Percentiles rank a stretch among this genome's conserved stretches.
phyloP scores from a whole-genome alignment of 2,888 invertebrate species.

The Crioceris asparagi region DNA sequence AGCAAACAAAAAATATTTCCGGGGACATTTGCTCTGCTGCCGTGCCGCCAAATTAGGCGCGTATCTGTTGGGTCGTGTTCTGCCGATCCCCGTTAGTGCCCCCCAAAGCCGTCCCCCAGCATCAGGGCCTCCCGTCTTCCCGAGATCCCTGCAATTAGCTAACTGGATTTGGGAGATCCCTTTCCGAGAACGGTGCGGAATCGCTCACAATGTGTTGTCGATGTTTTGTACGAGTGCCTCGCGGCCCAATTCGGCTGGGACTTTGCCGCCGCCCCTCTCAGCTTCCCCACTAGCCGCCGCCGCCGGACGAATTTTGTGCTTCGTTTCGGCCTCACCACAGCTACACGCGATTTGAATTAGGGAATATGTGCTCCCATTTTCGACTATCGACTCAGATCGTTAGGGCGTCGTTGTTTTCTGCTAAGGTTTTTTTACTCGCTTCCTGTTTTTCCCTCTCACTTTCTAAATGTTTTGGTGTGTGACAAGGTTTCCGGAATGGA shows the following conservation, averaged over 20 bases:
- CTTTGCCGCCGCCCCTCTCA: too few species aligned
- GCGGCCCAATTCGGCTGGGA: too few species aligned
- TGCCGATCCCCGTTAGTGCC: too few species aligned
- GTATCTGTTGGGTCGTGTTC: too few species aligned
- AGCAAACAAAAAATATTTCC: too few species aligned
- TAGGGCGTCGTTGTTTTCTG: constrained; percentile 2
- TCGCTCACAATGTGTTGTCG: constrained; percentile 36
- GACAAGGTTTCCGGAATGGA: too few species aligned
- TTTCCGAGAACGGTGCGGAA: constrained; percentile 36
- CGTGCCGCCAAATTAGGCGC: too few species aligned
- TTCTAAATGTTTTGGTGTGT: too few species aligned
- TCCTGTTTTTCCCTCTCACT: background rate
- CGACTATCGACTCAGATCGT: constrained; percentile 15
- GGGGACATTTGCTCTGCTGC: too few species aligned
- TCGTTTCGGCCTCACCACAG: constrained; percentile 20
- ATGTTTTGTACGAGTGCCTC: constrained; percentile 32
- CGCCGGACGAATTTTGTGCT: constrained; percentile 23
- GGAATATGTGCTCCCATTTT: constrained; percentile 17
- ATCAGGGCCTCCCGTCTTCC: too few species aligned
- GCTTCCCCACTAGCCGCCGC: constrained; percentile 27
- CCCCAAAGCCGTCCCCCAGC: too few species aligned
- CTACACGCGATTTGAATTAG: constrained; percentile 28
- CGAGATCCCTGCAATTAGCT: constrained; percentile 41
- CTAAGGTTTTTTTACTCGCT: background rate
- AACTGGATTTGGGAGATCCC: constrained; percentile 42